Evolutionary conservation across 2,113 vertebrate genomes (phyloP).

Genomic region (Alethe diademata): DNA sequence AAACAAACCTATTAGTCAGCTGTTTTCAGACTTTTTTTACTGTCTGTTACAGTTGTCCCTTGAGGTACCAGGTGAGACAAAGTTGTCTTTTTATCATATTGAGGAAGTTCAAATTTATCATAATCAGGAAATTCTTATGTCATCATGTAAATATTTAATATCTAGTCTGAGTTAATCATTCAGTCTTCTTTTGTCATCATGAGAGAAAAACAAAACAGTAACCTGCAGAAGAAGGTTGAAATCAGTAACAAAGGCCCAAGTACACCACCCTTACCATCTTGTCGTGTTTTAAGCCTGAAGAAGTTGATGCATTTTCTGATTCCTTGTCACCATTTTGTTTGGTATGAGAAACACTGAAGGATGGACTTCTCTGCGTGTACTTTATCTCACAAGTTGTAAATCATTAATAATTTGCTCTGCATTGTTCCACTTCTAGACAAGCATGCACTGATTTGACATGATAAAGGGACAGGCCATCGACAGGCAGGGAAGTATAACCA

Average conservation of each 20-base stretch:
- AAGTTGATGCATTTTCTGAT: neutral
- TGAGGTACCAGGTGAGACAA: neutral
- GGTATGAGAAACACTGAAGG: neutral
- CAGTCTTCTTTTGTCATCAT: neutral
- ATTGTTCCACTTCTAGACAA: neutral
- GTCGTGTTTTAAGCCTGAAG: neutral
- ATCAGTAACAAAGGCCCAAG: neutral
- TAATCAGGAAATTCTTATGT: neutral
- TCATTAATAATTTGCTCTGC: neutral
- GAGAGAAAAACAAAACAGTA: neutral
- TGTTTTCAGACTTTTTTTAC: neutral
- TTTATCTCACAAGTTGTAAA: neutral
- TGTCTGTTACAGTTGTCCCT: neutral
- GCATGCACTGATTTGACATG: neutral
- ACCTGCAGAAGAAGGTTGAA: neutral
- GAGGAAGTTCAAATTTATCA: neutral
- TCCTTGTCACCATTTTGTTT: neutral
- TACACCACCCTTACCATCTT: neutral
- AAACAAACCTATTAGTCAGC: neutral
- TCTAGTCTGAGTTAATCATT: neutral
- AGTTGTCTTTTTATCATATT: neutral
- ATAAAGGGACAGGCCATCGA: neutral
- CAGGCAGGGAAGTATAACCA: neutral
- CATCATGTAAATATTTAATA: neutral
- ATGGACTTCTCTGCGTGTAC: neutral